Conservation (phyloP, 2,113 vertebrate species). For the Protobothrops mucrosquamatus region DNA sequence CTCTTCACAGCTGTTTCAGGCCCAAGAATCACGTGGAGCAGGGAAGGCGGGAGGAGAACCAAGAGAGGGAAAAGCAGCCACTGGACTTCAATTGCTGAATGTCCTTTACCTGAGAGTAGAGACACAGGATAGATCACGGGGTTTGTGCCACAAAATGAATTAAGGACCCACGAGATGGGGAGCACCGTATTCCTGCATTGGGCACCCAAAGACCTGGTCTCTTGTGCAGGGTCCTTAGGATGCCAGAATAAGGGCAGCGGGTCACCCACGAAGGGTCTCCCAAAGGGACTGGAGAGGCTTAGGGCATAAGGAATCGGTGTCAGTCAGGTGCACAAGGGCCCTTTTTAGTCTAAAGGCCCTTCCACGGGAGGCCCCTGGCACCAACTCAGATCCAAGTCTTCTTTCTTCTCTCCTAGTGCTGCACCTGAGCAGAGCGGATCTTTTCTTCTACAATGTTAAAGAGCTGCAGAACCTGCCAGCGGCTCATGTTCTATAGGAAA, state of each 20-base stretch:
- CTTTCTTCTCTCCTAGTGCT: background rate
- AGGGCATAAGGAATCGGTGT: background rate
- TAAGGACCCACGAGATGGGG: background rate
- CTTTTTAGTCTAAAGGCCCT: background rate
- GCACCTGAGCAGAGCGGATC: background rate
- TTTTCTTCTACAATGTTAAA: background rate
- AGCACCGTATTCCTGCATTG: background rate
- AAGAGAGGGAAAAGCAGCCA: background rate
- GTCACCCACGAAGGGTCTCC: background rate
- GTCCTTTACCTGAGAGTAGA: too few species aligned
- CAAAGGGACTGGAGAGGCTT: background rate
- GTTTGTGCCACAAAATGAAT: background rate
- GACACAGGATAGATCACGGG: too few species aligned
- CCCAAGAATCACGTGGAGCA: constrained; percentile 14
- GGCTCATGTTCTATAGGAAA: background rate
- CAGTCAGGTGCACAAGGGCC: background rate
- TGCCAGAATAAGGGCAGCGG: background rate
- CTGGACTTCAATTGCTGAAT: background rate
- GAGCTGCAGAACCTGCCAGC: too few species aligned
- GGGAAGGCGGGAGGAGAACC: background rate
- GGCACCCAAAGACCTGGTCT: background rate
- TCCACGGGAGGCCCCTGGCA: background rate
- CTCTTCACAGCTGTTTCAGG: constrained; percentile 62
- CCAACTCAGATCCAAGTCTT: background rate
- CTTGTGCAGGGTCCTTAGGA: background rate